phyloP scores from a whole-genome alignment of 1,140 invertebrate species.

The Xylocopa sonorina region DNA sequence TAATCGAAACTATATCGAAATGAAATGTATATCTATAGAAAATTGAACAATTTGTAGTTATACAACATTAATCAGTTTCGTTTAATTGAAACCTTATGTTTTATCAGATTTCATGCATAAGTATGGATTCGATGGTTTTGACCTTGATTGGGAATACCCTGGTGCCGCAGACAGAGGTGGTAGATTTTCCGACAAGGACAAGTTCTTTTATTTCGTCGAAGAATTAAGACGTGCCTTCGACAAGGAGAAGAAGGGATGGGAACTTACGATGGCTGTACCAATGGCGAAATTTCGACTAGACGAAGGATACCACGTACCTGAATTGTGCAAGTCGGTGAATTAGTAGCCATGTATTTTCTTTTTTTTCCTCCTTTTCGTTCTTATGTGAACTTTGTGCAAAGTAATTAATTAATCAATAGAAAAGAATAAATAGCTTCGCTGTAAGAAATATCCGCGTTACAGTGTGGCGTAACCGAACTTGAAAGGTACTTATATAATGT shows the following conservation, averaged over 20 bases:
- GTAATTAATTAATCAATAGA: too few species aligned
- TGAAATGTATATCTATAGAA: too few species aligned
- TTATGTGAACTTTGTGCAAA: too few species aligned
- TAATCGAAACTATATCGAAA: not conserved
- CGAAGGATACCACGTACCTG: conserved; percentile 94
- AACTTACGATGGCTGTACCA: conserved; percentile 93
- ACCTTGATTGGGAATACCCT: conserved; percentile 94
- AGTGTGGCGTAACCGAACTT: too few species aligned
- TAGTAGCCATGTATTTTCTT: too few species aligned
- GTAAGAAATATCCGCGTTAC: too few species aligned
- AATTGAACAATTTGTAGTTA: not conserved
- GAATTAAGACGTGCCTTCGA: conserved; percentile 91
- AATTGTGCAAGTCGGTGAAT: conserved; percentile 88
- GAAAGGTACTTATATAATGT: too few species aligned
- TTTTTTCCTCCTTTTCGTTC: too few species aligned
- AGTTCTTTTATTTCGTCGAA: conserved; percentile 91
- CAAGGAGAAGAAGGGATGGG: conserved; percentile 88
- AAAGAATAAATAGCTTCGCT: too few species aligned
- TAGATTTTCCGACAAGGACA: conserved; percentile 90
- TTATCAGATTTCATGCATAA: conserved; percentile 87
- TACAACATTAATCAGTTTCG: not conserved
- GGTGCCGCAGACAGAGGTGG: conserved; percentile 93
- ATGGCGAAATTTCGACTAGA: conserved; percentile 92
- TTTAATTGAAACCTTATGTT: too few species aligned
- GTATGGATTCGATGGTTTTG: conserved; percentile 91